Percentiles rank a stretch among this genome's conserved stretches.
phyloP scores from a whole-genome alignment of 2,113 vertebrate species.

The Turnix velox region DNA sequence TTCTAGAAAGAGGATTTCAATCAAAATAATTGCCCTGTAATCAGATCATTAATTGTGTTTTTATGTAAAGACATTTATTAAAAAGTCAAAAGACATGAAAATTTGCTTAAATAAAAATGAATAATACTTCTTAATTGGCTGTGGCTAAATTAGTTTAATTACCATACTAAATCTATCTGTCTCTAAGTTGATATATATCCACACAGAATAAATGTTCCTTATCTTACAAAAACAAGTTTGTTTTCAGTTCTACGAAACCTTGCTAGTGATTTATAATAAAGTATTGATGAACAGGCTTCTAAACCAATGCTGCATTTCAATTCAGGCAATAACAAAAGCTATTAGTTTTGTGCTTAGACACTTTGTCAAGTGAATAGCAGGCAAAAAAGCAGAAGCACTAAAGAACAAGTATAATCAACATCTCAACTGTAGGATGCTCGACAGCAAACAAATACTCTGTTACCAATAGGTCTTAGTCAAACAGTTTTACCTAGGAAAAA shows the following conservation, averaged over 20 bases:
- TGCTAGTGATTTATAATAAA: slow-evolving; percentile 1
- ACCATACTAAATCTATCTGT: not conserved
- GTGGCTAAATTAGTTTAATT: slow-evolving; percentile 4
- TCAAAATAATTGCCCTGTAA: slow-evolving; percentile 34
- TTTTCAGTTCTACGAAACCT: not conserved
- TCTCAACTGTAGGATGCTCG: not conserved
- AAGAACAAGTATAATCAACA: not conserved
- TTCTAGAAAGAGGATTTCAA: slow-evolving; percentile 1
- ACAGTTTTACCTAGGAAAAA: not conserved
- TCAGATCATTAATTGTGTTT: slow-evolving; percentile 46
- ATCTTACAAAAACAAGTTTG: not conserved
- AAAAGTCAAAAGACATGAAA: slow-evolving; percentile 31
- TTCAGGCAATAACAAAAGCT: not conserved
- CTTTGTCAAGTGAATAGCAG: not conserved
- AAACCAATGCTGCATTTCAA: not conserved
- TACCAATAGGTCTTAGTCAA: not conserved
- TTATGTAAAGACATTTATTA: slow-evolving; percentile 15
- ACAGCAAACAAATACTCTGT: not conserved
- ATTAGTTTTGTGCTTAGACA: not conserved
- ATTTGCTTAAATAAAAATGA: slow-evolving; percentile 46
- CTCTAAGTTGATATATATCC: not conserved
- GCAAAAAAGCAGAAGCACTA: not conserved
- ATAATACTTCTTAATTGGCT: slow-evolving; percentile 15
- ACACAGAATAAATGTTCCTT: not conserved
- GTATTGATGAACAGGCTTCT: not conserved